These are phyloP conservation scores for Metellina segmentata DNA, from an alignment of 2,888 invertebrate genomes.

Conservation along the genomic window DNA sequence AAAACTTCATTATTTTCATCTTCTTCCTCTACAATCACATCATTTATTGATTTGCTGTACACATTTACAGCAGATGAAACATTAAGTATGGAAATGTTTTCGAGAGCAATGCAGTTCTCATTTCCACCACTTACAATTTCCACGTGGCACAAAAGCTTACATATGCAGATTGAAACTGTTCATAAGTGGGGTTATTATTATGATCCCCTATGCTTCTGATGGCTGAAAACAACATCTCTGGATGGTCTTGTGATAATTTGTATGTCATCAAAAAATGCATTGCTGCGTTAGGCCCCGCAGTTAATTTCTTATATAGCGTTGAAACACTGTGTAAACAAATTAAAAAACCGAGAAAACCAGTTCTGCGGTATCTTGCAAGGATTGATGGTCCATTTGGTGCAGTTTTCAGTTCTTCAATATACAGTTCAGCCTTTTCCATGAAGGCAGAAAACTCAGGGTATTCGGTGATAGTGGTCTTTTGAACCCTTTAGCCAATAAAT, in stretches of 20 bases:
- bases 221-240: slow-evolving; percentile 27
- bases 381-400: background rate
- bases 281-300: background rate
- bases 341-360: slow-evolving; percentile 23
- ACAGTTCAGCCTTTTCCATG: background rate
- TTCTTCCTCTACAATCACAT: too few relatives aligned
- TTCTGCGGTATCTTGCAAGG: background rate
- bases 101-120: background rate
- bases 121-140: background rate
- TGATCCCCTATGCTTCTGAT: slow-evolving; percentile 32
- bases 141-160: background rate
- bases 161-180: slow-evolving; percentile 50
- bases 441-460: slow-evolving; percentile 4
- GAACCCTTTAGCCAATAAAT: slow-evolving; percentile 9
- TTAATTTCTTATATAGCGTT: background rate
- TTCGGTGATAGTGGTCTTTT: slow-evolving; percentile 17
- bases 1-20: too few relatives aligned
- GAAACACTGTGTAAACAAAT: background rate
- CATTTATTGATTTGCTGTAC: background rate
- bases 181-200: slow-evolving; percentile 43
- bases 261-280: slow-evolving; percentile 13
- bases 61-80: slow-evolving; percentile 16
- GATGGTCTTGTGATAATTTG: slow-evolving; percentile 52
- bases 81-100: slow-evolving; percentile 16
- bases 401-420: background rate